Conservation (phyloP, 2,888 invertebrate species). For the Melitaea athalia region DNA sequence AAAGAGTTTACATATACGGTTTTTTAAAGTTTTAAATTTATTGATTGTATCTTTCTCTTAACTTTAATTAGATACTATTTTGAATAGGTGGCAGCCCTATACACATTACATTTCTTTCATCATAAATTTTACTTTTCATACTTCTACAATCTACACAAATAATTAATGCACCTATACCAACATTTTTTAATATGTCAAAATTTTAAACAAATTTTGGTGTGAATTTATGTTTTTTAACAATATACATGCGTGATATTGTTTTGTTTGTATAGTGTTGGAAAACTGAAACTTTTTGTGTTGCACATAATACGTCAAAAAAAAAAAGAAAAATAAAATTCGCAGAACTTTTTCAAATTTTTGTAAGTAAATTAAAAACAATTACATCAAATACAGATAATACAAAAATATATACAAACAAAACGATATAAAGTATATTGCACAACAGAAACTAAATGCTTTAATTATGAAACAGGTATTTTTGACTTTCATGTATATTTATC, state of each 20-base stretch:
- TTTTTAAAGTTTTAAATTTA: too few species aligned
- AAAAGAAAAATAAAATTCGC: neutral
- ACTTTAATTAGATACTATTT: too few species aligned
- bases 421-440: constrained; percentile 58
- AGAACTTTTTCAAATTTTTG: neutral
- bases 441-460: constrained; percentile 79
- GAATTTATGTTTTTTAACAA: constrained; percentile 16
- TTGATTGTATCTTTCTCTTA: too few species aligned
- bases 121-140: neutral
- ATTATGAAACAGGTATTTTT: constrained; percentile 80
- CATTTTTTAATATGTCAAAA: neutral
- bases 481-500: constrained; percentile 66
- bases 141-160: neutral
- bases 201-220: neutral
- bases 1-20: too few species aligned
- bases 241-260: constrained; percentile 13
- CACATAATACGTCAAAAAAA: neutral
- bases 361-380: constrained; percentile 13
- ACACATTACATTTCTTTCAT: constrained; percentile 5
- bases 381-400: constrained; percentile 35
- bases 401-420: constrained; percentile 32
- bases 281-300: neutral
- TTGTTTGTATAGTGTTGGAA: constrained; percentile 26
- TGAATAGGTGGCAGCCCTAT: neutral
- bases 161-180: constrained; percentile 8